Base-by-base conservation (phyloP, 1,140 invertebrate species). In the Euwallacea fornicatus region DNA sequence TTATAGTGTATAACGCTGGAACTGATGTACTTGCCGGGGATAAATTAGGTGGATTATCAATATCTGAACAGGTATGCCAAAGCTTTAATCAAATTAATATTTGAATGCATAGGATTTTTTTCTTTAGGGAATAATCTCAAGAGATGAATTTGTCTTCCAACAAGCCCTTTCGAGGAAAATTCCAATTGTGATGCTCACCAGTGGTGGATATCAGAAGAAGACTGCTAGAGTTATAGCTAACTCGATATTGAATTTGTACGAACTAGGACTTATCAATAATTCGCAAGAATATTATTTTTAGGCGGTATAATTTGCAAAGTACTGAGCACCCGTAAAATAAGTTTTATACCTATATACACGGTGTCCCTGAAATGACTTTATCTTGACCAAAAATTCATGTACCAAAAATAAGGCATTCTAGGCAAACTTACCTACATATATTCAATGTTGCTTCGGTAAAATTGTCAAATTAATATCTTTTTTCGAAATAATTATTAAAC, bases 1-100 rank as follows among this genome's bases (percentile, higher is more conserved):
- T 96, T 33, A 83, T 96, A 54, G 85, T 96, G 33, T 96, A 95
- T 79, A 95, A 95, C 83, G 94, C 94, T 46, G 94, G 94, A 7
- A 96, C 93, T 8, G 94, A 96, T 83, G 86, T 93, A 42, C 81
- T 96, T 41, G 84, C 88, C 44, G 89, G 90, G 0, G 94, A 96
- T 83, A 87, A 88, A 2, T 82, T 96, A 0, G 94, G 94, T 6
- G 81, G 83, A 47, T 79, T 94, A 55, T 83, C 84, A 2, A 86
- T 96, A 21, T 86, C 88, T 60, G 83, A 89, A 73, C 78, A 85
- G 75, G 87, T 88, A 86, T 6, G 3, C 13, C 7, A 11, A 33
- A 10, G 13, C 13, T 10, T 50, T 50, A 50, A 50, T 64, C 16
- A 15, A 55, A 8, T 13, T 16, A 56, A 56, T 15, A 56, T 10